Evolutionary conservation across 2,888 invertebrate species (phyloP), one percentile per base, ranked within the genome.

Genomic region (Portevinia maculata): DNA sequence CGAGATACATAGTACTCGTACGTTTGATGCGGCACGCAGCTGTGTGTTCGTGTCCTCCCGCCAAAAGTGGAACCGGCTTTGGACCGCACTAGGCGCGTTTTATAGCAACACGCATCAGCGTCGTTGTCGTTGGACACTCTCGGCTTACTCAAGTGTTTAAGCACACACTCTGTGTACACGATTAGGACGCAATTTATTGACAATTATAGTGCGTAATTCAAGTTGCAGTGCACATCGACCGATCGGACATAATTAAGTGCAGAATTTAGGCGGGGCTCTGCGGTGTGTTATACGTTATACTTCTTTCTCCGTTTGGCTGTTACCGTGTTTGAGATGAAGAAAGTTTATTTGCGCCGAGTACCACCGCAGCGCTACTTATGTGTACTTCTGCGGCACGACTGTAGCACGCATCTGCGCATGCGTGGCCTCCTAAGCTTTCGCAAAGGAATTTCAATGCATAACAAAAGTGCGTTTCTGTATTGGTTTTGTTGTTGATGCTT

Each of bases 151-250:
- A 67, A 71, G 81, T 83, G 76, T 71, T 83, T 73, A 71, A 83
- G 62, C 78, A 67, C 83, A 78, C 78, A 83, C 78, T 55, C 55
- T 15, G 50, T 78, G 57, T 71, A 73, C 67, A 67, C 73, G 71
- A 78, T 83, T 83, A 83, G 83, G 67, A 39, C 32, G 55, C 83
- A 73, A 83, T 83, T 83, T 83, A 83, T 73, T 78, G 78, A 73
- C 78, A 73, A 83, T 78, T 83, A 83, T 55, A 62, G 83, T 78
- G 83, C 83, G 83, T 83, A 83, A 83, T 83, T 83, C 83, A 83
- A 83, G 83, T 83, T 83, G 83, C 83, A 78, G 62, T 78, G 78
- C 67, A 67, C 78, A 73, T 34, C 65, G 62, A 52, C 41, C 71
- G 78, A 78, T 83, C 73, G 55, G 83, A 83, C 78, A 83, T 83